phyloP scores from a whole-genome alignment of 1,140 invertebrate species.

The Delia radicum region DNA sequence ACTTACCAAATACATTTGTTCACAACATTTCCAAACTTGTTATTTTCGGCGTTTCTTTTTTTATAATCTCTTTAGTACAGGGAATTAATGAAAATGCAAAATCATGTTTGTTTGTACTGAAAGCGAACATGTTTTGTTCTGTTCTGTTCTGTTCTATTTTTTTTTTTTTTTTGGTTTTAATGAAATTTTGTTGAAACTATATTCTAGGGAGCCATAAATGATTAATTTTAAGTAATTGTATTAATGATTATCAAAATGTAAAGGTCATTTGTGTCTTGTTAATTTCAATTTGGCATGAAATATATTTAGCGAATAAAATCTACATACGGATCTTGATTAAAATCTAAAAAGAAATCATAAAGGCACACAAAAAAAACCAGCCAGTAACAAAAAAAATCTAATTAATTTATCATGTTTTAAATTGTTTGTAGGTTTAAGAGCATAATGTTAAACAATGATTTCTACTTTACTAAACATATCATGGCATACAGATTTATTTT shows the following conservation, averaged over 20 bases:
- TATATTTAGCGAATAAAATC: no score
- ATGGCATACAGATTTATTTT: no score
- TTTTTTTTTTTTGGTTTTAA: background rate
- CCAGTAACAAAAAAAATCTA: background rate
- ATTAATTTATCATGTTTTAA: background rate
- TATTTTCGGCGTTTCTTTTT: background rate
- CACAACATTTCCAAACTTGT: background rate
- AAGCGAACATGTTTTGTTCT: background rate
- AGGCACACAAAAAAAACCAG: no score
- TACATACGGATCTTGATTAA: background rate
- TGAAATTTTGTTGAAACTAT: background rate
- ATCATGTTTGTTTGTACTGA: background rate
- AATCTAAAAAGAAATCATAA: background rate
- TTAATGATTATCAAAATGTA: background rate
- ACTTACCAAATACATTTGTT: slow-evolving; percentile 9
- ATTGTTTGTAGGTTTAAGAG: background rate
- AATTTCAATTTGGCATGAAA: background rate
- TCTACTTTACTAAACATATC: background rate
- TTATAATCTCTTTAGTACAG: background rate
- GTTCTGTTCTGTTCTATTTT: no score
- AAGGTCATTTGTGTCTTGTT: background rate
- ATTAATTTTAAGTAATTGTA: slow-evolving; percentile 4
- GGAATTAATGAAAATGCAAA: slow-evolving; percentile 10
- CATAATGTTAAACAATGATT: background rate
- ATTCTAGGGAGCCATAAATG: background rate